phyloP scores from a whole-genome alignment of 2,113 vertebrate genomes.

The Mastomys coucha region DNA sequence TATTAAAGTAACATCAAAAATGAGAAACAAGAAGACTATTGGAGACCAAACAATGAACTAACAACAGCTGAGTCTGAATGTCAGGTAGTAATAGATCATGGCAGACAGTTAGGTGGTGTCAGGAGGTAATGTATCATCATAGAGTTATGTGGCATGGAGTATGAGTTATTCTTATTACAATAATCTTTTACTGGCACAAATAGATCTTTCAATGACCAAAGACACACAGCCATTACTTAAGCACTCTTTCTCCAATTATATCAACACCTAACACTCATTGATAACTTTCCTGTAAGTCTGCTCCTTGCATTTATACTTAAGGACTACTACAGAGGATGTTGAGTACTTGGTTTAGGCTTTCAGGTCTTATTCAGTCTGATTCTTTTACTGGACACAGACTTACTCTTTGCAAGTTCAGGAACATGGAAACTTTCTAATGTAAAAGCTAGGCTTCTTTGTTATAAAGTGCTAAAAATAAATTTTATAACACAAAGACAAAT shows the following conservation, averaged over 20 bases:
- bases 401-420: neutral
- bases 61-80: neutral
- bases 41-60: neutral
- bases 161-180: neutral
- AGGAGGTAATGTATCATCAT: neutral
- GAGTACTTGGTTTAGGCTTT: neutral
- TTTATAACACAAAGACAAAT: conserved; percentile 2
- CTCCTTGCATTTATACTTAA: neutral
- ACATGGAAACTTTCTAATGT: neutral
- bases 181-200: neutral
- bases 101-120: too few relatives aligned
- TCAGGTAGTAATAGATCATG: neutral
- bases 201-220: neutral
- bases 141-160: neutral
- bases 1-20: neutral
- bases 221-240: neutral
- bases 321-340: neutral
- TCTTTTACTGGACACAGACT: neutral
- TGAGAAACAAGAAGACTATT: neutral
- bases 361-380: neutral
- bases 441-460: neutral
- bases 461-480: neutral
- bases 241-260: neutral
- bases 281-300: neutral
- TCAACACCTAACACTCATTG: neutral